A percentile compares a stretch with the other conserved stretches of the same genome.
Conservation (phyloP, 2,113 vertebrate genomes). For the Balaeniceps rex region DNA sequence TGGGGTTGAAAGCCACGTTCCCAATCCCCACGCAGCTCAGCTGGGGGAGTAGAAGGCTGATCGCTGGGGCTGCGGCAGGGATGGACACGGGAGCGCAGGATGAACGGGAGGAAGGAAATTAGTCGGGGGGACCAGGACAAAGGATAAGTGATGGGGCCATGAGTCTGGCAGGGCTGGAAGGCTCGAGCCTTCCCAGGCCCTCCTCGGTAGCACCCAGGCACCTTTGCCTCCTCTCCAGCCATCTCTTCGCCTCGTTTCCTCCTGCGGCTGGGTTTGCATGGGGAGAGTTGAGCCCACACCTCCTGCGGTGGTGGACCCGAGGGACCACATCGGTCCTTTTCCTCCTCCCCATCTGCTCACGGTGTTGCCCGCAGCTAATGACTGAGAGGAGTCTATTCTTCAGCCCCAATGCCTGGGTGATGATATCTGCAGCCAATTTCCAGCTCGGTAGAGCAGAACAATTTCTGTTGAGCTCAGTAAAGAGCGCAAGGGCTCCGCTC, state of each 20-base stretch:
- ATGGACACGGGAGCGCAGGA: neutral
- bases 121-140: neutral
- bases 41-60: neutral
- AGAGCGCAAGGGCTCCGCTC: neutral
- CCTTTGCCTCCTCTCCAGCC: neutral
- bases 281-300: neutral
- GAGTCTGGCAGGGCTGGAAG: neutral
- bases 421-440: neutral
- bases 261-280: neutral
- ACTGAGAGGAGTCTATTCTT: neutral
- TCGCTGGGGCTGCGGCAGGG: neutral
- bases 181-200: neutral
- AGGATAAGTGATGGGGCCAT: neutral
- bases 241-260: neutral
- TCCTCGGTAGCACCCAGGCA: neutral
- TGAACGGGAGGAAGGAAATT: neutral
- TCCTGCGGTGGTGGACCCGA: neutral
- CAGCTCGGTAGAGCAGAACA: neutral
- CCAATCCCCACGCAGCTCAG: rapidly evolving
- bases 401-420: neutral
- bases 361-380: neutral
- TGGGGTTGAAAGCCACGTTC: neutral
- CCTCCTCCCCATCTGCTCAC: neutral
- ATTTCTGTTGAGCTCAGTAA: neutral
- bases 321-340: neutral